These are phyloP conservation scores for Cherax quadricarinatus DNA, from an alignment of 1,140 invertebrate genomes.

Conservation along the genomic window DNA sequence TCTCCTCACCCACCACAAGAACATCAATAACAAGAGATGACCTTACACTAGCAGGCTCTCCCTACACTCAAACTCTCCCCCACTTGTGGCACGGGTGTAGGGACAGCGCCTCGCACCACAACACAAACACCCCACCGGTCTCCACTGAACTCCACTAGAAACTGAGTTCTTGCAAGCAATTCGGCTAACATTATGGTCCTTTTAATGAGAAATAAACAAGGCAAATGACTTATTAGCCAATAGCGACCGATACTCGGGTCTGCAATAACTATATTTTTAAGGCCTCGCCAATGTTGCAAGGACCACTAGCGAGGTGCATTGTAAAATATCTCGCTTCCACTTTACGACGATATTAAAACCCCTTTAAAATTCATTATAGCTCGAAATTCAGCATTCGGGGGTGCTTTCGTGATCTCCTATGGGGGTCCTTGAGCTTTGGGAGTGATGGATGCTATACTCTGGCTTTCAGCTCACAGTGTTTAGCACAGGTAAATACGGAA, in stretches of 20 bases:
- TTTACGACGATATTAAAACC: slow-evolving; percentile 72
- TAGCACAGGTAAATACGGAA: too few species aligned
- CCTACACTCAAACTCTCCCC: slow-evolving; percentile 29
- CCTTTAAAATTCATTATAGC: slow-evolving; percentile 70
- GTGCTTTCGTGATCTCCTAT: slow-evolving; percentile 19
- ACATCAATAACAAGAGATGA: background rate
- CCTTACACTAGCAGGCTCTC: background rate
- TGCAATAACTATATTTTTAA: slow-evolving; percentile 72
- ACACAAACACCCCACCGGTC: slow-evolving; percentile 46
- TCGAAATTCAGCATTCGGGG: slow-evolving; percentile 50
- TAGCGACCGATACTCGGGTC: slow-evolving; percentile 64
- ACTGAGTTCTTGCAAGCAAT: slow-evolving; percentile 72
- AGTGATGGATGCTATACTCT: background rate
- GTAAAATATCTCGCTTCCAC: slow-evolving; percentile 68
- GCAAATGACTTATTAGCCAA: slow-evolving; percentile 72
- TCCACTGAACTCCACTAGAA: slow-evolving; percentile 59
- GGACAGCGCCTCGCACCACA: background rate
- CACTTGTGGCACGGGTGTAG: background rate
- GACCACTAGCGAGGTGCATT: slow-evolving; percentile 69
- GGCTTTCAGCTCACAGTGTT: background rate
- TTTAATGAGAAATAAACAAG: slow-evolving; percentile 72
- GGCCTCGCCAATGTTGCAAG: slow-evolving; percentile 69
- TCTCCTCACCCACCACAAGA: background rate
- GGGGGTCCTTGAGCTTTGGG: background rate
- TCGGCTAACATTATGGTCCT: slow-evolving; percentile 69